Evolutionary conservation across 1,140 invertebrate genomes (phyloP), one percentile per base, ranked within the genome.

Genomic region (Drosophila varians): DNA sequence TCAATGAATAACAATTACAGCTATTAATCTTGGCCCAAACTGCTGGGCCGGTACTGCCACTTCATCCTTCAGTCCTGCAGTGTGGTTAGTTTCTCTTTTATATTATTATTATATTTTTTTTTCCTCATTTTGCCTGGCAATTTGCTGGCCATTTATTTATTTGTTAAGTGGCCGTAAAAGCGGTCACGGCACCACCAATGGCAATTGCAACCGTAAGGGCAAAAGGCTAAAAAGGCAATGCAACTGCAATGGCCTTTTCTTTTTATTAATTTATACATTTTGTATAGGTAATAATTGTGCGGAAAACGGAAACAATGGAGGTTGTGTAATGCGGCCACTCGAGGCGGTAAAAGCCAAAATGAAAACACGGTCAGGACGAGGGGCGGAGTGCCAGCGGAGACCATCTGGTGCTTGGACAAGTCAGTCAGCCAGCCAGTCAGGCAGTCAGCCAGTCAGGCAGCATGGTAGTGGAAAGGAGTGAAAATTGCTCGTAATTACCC

Each of bases 301-400:
- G 76, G 83, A 89, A 89, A 89, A 89, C 77, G 86, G 79, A 86
- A 89, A 89, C 86, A 89, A 89, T 89, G 86, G 86, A 89, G 79
- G 82, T 84, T 84, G 80, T 84, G 80, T 70, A 89, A 87, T 87
- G 82, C 70, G 68, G 82, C 78, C 72, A 61, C 57, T 61, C 64
- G 28, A 73, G 58, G 70, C 61, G 66, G 79, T 58, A 58, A 69
- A 36, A 21, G 45, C 56, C 36, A 38, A 38, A 38, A 38, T 14
- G 38, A 21, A 36, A 36, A 6, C 19, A 31, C 26, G 25, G 11
- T 16, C 25, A 28, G 26, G 56, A 28, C 28, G 40, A 53, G 56
- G 48, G 48, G 49, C 43, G 38, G 55, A 40, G 23, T 45, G 21
- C 21, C 21, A 21, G 2, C 21, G 4, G 21, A 21, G 21, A 57